Conservation (phyloP, 1,140 invertebrate species). For the Holcopasites calliopsidis region DNA sequence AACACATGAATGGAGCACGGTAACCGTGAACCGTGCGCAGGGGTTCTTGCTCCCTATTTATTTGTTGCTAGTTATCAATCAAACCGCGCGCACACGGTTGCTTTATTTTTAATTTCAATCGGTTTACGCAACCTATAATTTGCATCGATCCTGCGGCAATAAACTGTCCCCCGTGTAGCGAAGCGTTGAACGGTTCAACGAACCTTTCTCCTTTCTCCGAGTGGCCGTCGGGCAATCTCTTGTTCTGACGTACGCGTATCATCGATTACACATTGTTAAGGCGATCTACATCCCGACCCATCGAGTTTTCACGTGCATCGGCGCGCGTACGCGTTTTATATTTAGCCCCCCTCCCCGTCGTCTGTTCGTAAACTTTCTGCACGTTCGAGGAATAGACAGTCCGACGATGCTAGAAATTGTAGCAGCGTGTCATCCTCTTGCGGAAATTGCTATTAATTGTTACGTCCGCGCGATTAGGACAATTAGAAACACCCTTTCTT, state of each 20-base stretch:
- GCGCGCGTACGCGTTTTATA: slow-evolving; percentile 20
- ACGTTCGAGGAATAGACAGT: slow-evolving; percentile 20
- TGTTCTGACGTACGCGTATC: slow-evolving; percentile 1
- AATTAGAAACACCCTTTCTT: too few relatives aligned
- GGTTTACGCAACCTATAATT: slow-evolving; percentile 8
- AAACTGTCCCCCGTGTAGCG: neutral
- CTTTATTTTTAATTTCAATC: slow-evolving; percentile 27
- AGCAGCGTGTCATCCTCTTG: neutral
- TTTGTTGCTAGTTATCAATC: neutral
- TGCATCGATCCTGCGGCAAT: neutral
- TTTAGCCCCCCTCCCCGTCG: neutral
- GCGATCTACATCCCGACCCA: neutral
- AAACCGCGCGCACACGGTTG: neutral
- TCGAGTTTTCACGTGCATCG: neutral
- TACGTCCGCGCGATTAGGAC: too few relatives aligned
- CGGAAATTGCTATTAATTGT: neutral
- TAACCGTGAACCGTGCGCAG: neutral
- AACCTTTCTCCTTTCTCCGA: slow-evolving; percentile 30
- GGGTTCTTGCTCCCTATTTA: neutral
- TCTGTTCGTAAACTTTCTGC: neutral
- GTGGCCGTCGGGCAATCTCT: neutral
- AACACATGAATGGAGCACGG: neutral
- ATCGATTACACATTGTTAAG: slow-evolving; percentile 41
- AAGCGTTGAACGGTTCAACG: slow-evolving; percentile 28
- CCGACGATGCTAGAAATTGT: neutral